Evolutionary conservation across 2,113 vertebrate species (phyloP), one percentile per base, ranked within the genome.

Genomic region (Vireo altiloquus): DNA sequence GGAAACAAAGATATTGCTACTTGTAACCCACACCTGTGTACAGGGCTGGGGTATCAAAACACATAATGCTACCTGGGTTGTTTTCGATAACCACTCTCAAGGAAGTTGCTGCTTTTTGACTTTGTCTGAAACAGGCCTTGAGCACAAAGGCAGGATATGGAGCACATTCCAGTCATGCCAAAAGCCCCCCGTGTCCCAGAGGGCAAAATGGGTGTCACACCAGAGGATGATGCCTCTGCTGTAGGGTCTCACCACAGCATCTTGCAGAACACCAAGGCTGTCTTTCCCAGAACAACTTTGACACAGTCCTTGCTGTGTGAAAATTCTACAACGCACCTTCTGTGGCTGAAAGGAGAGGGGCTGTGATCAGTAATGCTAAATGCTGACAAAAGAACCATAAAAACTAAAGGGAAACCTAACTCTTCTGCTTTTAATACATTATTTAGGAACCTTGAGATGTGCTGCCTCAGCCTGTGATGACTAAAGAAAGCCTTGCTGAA

Each of bases 391-490:
- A 90, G 15, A 70, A 13, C 46, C 30, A 27, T 6, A 59, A 66
- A 90, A 90, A 88, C 30, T 31, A 63, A 90, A 93, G 40, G 42
- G 16, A 79, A 92, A 72, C 33, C 16, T 85, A 82, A 79, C 39
- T 70, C 17, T 80, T 82, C 70, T 80, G 47, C 35, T 93, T 92
- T 95, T 70, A 93, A 92, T 90, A 71, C 49, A 90, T 94, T 87
- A 86, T 96, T 91, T 90, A 88, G 31, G 37, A 93, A 72, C 30
- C 8, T 66, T 87, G 47, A 91, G 70, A 80, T 57, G 50, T 54
- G 50, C 56, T 79, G 28, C 54, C 39, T 82, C 81, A 87, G 75
- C 46, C 78, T 72, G 27, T 17, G n/a, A 85, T 5, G n/a, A 82
- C 50, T 92, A 46, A 42, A 72, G 84, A 94, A 91, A 80, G 4